phyloP scores from a whole-genome alignment of 2,113 vertebrate species.

The Micromys minutus region DNA sequence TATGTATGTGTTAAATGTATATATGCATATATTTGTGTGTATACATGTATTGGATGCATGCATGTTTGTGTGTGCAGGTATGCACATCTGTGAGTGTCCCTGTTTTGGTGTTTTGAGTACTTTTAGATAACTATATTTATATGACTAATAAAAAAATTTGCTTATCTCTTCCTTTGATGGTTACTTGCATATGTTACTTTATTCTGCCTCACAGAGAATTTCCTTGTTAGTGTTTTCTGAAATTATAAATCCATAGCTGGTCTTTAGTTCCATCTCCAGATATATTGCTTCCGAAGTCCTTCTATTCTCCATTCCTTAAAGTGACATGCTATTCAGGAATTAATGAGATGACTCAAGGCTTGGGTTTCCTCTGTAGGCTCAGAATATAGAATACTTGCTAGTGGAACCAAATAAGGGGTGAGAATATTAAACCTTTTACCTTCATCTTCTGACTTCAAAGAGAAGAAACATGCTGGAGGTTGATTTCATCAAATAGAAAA shows the following conservation, averaged over 20 bases:
- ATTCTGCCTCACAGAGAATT: neutral
- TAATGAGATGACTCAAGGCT: neutral
- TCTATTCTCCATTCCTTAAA: neutral
- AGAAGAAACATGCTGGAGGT: neutral
- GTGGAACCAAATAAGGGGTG: neutral
- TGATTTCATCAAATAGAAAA: neutral
- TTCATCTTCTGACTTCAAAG: neutral
- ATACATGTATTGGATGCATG: neutral
- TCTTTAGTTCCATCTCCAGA: neutral
- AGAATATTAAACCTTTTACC: neutral
- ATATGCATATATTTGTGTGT: neutral
- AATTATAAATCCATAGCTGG: neutral
- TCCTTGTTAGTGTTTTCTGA: neutral
- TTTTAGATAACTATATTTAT: neutral
- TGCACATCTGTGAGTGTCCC: neutral
- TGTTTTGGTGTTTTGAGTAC: neutral
- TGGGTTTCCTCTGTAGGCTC: neutral
- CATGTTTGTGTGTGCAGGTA: neutral
- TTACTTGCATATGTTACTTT: neutral
- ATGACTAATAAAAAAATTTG: neutral
- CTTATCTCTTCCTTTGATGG: neutral
- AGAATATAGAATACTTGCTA: neutral
- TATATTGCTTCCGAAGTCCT: neutral
- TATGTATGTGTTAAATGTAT: neutral
- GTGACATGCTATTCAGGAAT: neutral